Evolutionary conservation across 2,113 vertebrate species (phyloP).

Genomic region (Neoarius graeffei): DNA sequence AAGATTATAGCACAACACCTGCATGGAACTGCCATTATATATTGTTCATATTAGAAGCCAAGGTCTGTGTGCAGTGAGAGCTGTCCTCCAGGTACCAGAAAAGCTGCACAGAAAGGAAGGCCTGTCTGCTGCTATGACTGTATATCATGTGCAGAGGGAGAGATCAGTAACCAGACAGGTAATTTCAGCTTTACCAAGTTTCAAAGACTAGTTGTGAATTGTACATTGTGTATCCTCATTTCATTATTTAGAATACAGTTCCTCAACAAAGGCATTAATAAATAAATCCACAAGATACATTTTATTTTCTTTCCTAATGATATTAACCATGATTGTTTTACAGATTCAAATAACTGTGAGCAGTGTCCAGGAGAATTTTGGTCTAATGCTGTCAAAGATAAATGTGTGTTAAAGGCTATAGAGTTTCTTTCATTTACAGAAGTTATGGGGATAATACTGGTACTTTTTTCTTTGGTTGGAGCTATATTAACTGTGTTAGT

Average conservation of each 20-base stretch:
- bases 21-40: too few species aligned
- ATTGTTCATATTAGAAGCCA: too few species aligned
- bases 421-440: conserved; percentile 69
- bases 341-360: conserved; percentile 73
- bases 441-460: conserved; percentile 65
- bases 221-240: conserved; percentile 56
- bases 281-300: background rate
- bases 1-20: too few species aligned
- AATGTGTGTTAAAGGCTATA: conserved; percentile 64
- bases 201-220: conserved; percentile 44
- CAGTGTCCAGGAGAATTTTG: conserved; percentile 71
- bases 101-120: too few species aligned
- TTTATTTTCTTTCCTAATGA: background rate
- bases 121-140: too few species aligned
- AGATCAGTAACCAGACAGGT: too few species aligned
- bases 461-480: conserved; percentile 67
- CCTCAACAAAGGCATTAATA: too few species aligned
- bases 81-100: too few species aligned
- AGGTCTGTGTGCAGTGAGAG: too few species aligned
- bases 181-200: too few species aligned
- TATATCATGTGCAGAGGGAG: too few species aligned
- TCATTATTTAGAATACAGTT: conserved; percentile 48
- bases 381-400: conserved; percentile 67
- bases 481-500: conserved; percentile 59
- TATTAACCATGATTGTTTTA: conserved; percentile 56